phyloP scores from a whole-genome alignment of 2,113 vertebrate species.

The Montifringilla adamsi region DNA sequence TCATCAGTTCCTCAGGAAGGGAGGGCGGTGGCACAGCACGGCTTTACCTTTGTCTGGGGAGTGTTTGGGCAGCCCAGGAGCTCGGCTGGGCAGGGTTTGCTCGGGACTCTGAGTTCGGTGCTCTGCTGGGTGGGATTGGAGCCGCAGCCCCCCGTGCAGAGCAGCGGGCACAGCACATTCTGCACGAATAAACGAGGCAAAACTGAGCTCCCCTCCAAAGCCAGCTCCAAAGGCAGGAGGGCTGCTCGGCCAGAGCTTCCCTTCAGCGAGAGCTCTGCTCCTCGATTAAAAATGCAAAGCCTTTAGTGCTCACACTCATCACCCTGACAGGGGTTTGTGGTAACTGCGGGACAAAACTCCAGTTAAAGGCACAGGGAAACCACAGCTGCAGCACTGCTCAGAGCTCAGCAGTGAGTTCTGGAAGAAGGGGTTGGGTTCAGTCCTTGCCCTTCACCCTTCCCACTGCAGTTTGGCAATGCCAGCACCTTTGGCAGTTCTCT shows the following conservation, averaged over 20 bases:
- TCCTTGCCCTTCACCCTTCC: background rate
- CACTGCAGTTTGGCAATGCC: background rate
- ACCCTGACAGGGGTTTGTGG: background rate
- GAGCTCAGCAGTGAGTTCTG: background rate
- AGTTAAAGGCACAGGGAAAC: background rate
- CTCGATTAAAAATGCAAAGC: background rate
- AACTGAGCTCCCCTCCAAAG: background rate
- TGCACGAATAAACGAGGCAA: background rate
- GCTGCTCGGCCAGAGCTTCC: background rate
- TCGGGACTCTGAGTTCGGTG: background rate
- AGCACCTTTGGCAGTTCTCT: background rate
- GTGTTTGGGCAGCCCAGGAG: background rate
- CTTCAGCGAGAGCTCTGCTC: background rate
- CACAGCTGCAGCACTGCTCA: background rate
- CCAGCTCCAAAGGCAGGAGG: background rate
- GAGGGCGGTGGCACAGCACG: fast-evolving
- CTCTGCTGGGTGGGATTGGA: background rate
- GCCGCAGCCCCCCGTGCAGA: background rate
- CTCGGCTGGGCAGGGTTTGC: background rate
- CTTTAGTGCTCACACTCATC: background rate
- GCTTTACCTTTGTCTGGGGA: background rate
- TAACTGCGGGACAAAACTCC: background rate
- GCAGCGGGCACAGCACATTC: background rate
- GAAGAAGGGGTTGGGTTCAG: background rate
- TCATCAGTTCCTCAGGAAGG: background rate